These are phyloP conservation scores for Cantharis flavilabris DNA, from an alignment of 2,888 invertebrate species.

Conservation along the genomic window DNA sequence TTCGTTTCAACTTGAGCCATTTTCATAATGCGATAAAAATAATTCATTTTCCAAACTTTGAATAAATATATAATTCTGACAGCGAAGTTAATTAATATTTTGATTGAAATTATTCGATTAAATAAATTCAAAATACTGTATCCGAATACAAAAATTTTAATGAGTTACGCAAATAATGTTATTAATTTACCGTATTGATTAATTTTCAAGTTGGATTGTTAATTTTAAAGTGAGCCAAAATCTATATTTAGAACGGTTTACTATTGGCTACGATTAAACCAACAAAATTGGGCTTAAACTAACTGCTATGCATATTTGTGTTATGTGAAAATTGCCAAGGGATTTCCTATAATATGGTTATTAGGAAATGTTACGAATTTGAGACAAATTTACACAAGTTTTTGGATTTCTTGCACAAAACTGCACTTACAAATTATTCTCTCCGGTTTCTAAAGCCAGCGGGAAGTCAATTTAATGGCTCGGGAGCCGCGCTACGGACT, in stretches of 20 bases:
- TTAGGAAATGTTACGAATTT: not conserved
- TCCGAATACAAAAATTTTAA: not conserved
- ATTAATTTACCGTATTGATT: not conserved
- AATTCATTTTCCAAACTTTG: not conserved
- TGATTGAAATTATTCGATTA: not conserved
- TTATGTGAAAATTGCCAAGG: not conserved
- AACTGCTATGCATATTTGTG: not conserved
- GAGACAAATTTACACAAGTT: not conserved
- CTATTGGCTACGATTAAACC: not conserved
- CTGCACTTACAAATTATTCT: not conserved
- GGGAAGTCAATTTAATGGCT: not conserved
- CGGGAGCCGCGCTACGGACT: not conserved
- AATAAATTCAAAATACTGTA: not conserved
- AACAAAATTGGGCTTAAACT: not conserved
- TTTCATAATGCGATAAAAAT: not conserved
- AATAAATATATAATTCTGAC: not conserved
- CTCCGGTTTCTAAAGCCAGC: not conserved
- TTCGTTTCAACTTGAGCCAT: not conserved
- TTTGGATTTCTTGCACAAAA: not conserved
- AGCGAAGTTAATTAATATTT: not conserved
- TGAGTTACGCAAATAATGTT: not conserved
- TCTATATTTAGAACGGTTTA: not conserved
- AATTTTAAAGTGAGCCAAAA: not conserved
- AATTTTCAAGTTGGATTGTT: not conserved
- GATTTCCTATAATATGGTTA: not conserved